Percentiles rank a stretch among this genome's conserved stretches.
Evolutionary conservation across 1,140 invertebrate genomes (phyloP).

Genomic region (Lerema accius): DNA sequence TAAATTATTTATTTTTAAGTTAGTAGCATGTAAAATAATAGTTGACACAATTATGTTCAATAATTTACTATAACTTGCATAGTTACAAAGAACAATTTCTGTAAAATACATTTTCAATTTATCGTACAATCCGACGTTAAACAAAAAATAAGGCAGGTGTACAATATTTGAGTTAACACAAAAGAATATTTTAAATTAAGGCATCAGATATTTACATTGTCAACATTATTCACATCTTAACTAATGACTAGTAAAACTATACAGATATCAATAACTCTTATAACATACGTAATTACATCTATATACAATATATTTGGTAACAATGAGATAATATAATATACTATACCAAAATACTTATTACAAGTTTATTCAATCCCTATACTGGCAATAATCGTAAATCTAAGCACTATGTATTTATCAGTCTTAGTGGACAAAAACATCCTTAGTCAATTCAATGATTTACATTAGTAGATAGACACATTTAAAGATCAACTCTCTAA

Average conservation of each 20-base stretch:
- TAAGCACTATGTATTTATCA: slow-evolving; percentile 63
- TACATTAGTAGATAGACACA: slow-evolving; percentile 32
- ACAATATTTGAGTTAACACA: slow-evolving; percentile 19
- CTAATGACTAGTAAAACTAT: slow-evolving; percentile 78
- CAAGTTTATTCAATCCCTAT: slow-evolving; percentile 54
- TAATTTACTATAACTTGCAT: slow-evolving; percentile 15
- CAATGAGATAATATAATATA: slow-evolving; percentile 76
- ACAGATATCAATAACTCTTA: slow-evolving; percentile 50
- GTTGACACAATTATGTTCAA: slow-evolving; percentile 48
- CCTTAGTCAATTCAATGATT: slow-evolving; percentile 40
- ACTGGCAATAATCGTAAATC: slow-evolving; percentile 67
- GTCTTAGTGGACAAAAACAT: slow-evolving; percentile 73
- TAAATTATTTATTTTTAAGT: slow-evolving; percentile 57
- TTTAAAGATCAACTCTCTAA: slow-evolving; percentile 28
- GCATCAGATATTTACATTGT: slow-evolving; percentile 53
- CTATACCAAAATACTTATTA: slow-evolving; percentile 76
- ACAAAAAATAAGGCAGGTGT: neutral
- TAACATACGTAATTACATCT: slow-evolving; percentile 53
- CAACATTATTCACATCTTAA: slow-evolving; percentile 63
- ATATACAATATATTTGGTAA: slow-evolving; percentile 81
- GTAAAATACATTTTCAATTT: neutral
- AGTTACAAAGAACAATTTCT: slow-evolving; percentile 20
- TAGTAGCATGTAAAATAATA: slow-evolving; percentile 54
- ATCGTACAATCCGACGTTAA: neutral
- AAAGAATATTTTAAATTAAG: slow-evolving; percentile 39